Percentiles rank a stretch among this genome's conserved stretches.
Conservation (phyloP, 2,797 vertebrate genomes). For the Luscinia megarhynchos region DNA sequence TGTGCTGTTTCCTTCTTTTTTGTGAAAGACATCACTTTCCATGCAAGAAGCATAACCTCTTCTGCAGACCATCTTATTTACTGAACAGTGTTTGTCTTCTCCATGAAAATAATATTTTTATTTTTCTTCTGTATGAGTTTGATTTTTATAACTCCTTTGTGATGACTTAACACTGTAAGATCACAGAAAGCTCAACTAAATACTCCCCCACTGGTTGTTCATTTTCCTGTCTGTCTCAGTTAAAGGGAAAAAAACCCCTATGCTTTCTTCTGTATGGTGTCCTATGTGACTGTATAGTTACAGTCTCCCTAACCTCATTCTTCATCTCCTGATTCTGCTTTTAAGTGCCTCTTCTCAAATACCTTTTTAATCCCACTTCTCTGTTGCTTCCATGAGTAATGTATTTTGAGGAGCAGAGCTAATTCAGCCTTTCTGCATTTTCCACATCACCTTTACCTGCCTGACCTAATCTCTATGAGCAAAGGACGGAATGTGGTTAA, state of each 20-base stretch:
- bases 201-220: neutral
- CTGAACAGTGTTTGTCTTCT: neutral
- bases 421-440: neutral
- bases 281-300: neutral
- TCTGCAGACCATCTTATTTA: neutral
- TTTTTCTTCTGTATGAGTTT: neutral
- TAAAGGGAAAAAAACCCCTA: rapidly evolving
- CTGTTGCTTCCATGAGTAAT: neutral
- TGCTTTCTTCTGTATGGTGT: neutral
- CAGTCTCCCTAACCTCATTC: neutral
- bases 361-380: neutral
- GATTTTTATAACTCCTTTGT: neutral
- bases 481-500: neutral
- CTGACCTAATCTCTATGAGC: neutral
- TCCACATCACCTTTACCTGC: neutral
- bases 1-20: neutral
- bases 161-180: neutral
- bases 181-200: neutral
- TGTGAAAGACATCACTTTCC: neutral
- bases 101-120: neutral
- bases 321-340: neutral
- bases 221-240: neutral
- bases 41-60: neutral
- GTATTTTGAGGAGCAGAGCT: neutral
- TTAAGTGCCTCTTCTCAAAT: neutral